Percentiles rank a stretch among this genome's conserved stretches.
phyloP scores from a whole-genome alignment of 92 coral and sea anemone species.

The Parazoanthus darwini region DNA sequence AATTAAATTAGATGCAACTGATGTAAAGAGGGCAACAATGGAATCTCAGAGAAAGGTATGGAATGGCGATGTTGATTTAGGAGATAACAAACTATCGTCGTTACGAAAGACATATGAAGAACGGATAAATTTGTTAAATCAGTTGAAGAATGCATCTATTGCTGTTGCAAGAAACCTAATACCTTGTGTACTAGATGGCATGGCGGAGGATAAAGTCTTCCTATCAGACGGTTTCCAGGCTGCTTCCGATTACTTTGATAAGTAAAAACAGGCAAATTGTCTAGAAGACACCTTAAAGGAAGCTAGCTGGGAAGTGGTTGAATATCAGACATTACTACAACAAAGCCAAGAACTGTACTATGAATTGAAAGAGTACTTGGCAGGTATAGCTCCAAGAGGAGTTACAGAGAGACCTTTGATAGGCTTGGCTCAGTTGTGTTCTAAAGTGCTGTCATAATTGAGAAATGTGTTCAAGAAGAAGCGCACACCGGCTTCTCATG shows the following conservation, averaged over 20 bases:
- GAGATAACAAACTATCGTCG: conserved; percentile 20
- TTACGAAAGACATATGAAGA: conserved; percentile 20
- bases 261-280: conserved; percentile 46
- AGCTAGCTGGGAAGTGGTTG: conserved; percentile 52
- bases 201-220: conserved; percentile 41
- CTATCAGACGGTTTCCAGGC: conserved; percentile 44
- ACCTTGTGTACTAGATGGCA: conserved; percentile 11
- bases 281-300: conserved; percentile 55
- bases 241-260: conserved; percentile 39
- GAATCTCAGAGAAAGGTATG: conserved; percentile 9
- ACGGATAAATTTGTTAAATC: background rate
- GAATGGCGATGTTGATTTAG: conserved; percentile 37
- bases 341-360: conserved; percentile 35
- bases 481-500: conserved; percentile 52
- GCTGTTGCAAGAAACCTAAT: background rate
- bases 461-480: conserved; percentile 54
- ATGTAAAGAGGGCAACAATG: conserved; percentile 16
- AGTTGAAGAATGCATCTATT: background rate
- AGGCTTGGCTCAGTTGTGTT: conserved; percentile 9
- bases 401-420: background rate
- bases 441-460: conserved; percentile 22
- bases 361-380: background rate
- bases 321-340: conserved; percentile 39
- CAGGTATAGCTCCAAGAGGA: background rate
- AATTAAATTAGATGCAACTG: conserved; percentile 38